Evolutionary conservation across 2,113 vertebrate species (phyloP), one percentile per base, ranked within the genome.

Genomic region (Philantomba maxwellii): DNA sequence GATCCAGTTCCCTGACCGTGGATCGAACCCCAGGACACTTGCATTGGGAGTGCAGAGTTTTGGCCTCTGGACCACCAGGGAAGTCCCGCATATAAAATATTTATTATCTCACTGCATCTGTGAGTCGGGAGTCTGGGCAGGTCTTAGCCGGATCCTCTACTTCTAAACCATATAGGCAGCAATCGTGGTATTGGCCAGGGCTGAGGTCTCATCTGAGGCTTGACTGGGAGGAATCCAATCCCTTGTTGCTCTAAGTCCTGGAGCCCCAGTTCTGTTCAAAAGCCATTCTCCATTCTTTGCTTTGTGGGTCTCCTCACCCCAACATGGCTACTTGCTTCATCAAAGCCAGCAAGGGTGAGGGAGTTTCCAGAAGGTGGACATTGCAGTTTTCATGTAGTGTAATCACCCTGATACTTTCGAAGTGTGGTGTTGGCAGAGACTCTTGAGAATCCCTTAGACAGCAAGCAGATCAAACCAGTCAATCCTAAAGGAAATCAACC

Each of bases 161-260:
- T 51, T 66, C 33, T 19, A 43, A 17, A 55, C 39, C 60, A 28
- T 15, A 15, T 7, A 21, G 57, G 19, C 30, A 80, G 36, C 13
- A 60, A 0, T n/a, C 25, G 53, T 7, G 26, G 3, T 28, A 21
- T 36, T 2, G 6, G 13, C 43, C 6, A 3, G 26, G 73, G 39
- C 73, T 36, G 47, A 66, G 84, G 14, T 62, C 45, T 89, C 58
- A 8, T 36, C 11, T 14, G 70, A 73, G 58, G 2, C 89, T 33
- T 0, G 0, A 0, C 39, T 15, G 21, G 19, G 12, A 21, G 39
- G 30, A 55, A 25, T 43, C 23, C 47, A 14, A 15, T 3, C 39
- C 81, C 36, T n/a, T 17, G 10, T 51, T 64, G 75, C 39, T 87
- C 0, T 57, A 10, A 64, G 91, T 28, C 6, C 2, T 12, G 12